A percentile compares a stretch with the other conserved stretches of the same genome.
phyloP scores from a whole-genome alignment of 2,888 invertebrate species.

The Resseliella maxima region DNA sequence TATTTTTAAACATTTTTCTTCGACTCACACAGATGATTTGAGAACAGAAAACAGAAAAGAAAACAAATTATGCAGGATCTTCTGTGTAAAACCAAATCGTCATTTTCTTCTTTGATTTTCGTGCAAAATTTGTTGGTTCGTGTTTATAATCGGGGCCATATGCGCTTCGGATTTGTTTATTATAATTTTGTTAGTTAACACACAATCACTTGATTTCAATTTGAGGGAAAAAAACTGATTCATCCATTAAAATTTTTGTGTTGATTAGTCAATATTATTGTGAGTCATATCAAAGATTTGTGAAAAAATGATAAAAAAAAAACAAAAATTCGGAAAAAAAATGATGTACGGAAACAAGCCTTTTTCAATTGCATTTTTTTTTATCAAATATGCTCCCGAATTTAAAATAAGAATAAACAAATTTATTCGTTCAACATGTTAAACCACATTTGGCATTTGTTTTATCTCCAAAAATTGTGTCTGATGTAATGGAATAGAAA shows the following conservation, averaged over 20 bases:
- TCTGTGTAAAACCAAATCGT: background rate
- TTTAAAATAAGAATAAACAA: too few species aligned
- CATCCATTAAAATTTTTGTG: background rate
- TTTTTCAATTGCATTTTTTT: too few species aligned
- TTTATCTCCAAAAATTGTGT: too few species aligned
- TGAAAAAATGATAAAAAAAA: too few species aligned
- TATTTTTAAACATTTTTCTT: conserved; percentile 37
- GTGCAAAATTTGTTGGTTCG: background rate
- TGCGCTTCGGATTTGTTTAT: conserved; percentile 38
- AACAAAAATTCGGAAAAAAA: too few species aligned
- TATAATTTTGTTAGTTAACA: background rate
- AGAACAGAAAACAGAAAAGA: background rate
- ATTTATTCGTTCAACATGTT: too few species aligned
- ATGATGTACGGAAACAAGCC: too few species aligned
- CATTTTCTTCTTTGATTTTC: background rate
- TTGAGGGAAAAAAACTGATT: background rate
- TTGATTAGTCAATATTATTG: too few species aligned
- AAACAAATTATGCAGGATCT: conserved; percentile 42
- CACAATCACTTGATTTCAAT: background rate
- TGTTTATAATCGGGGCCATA: background rate
- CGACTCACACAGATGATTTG: background rate
- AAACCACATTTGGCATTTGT: background rate
- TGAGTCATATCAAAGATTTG: background rate
- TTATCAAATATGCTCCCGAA: too few species aligned
- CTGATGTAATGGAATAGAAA: background rate